Conservation (phyloP, 2,113 vertebrate genomes). For the Urocynchramus pylzowi region DNA sequence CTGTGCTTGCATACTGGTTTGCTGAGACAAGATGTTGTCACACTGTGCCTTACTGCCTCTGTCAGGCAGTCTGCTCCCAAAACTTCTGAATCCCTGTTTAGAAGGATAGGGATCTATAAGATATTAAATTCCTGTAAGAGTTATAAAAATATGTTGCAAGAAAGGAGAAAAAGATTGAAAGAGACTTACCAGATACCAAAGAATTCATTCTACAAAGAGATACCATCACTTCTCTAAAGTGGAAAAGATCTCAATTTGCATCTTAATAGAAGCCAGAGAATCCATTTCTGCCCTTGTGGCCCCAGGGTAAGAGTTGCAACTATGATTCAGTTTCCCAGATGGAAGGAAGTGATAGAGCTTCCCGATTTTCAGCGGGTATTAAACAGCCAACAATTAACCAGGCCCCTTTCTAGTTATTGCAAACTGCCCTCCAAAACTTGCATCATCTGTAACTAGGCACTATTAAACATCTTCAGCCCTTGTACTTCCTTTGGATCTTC, state of each 20-base stretch:
- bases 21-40: neutral
- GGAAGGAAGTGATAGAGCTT: neutral
- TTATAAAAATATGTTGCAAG: slow-evolving; percentile 13
- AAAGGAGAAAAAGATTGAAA: neutral
- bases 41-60: neutral
- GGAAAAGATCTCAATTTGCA: slow-evolving; percentile 56
- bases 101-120: neutral
- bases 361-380: neutral
- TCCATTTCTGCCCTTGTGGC: slow-evolving; percentile 20
- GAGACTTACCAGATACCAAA: slow-evolving; percentile 5
- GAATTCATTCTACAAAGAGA: slow-evolving; percentile 26
- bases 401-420: neutral
- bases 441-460: neutral
- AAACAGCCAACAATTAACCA: neutral
- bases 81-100: neutral
- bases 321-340: neutral
- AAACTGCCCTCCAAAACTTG: neutral
- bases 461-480: neutral
- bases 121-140: slow-evolving; percentile 32
- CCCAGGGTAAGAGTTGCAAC: neutral
- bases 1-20: neutral
- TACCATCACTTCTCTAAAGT: slow-evolving; percentile 44
- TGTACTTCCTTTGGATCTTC: neutral
- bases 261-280: slow-evolving; percentile 58
- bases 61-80: neutral